A percentile compares a stretch with the other conserved stretches of the same genome.
Evolutionary conservation across 2,113 vertebrate species (phyloP).

Genomic region (Dolichallabes microphthalmus): DNA sequence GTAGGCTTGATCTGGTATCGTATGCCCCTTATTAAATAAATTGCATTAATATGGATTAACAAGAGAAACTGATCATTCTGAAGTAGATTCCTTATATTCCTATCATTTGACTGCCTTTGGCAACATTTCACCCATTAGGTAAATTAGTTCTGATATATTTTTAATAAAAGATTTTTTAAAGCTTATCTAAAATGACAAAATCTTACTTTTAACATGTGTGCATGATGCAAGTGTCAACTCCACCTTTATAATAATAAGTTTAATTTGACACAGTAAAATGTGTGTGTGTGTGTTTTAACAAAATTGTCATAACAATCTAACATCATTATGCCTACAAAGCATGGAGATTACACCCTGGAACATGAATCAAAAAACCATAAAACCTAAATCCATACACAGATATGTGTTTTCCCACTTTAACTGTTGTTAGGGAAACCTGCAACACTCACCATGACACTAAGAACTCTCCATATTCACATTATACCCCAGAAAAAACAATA

Average conservation of each 20-base stretch:
- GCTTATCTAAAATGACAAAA: neutral
- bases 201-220: slow-evolving; percentile 7
- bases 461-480: slow-evolving; percentile 51
- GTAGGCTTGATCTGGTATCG: slow-evolving; percentile 11
- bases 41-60: neutral
- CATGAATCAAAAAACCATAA: neutral
- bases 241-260: slow-evolving; percentile 36
- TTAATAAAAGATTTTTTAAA: neutral
- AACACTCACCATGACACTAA: slow-evolving; percentile 56
- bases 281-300: slow-evolving; percentile 16
- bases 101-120: neutral
- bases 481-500: slow-evolving; percentile 8
- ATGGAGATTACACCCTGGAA: neutral
- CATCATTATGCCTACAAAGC: slow-evolving; percentile 5
- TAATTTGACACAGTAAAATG: slow-evolving; percentile 22
- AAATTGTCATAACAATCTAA: slow-evolving; percentile 26
- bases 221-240: slow-evolving; percentile 12
- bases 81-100: neutral
- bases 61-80: neutral
- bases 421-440: slow-evolving; percentile 40
- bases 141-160: neutral
- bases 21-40: too few species aligned
- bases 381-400: neutral
- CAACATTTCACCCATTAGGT: neutral
- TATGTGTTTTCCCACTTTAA: slow-evolving; percentile 21